These are phyloP conservation scores for Orientallactaga bullata DNA, from an alignment of 2,113 vertebrate genomes.

Conservation along the genomic window DNA sequence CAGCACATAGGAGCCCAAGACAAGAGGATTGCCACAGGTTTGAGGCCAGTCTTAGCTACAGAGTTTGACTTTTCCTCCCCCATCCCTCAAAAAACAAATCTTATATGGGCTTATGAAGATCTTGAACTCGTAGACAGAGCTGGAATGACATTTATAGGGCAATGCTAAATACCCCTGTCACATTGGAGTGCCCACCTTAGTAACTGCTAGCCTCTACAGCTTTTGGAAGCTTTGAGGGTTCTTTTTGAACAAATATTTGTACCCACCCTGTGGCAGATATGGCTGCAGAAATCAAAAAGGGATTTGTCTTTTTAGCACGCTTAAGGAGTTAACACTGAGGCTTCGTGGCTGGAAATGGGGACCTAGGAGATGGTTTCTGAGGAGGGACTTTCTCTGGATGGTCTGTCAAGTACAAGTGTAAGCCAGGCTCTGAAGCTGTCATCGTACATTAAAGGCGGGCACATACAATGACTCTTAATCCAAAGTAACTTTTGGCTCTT, in stretches of 20 bases:
- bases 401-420: not conserved
- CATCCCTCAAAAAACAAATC: not conserved
- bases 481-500: slow-evolving; percentile 43
- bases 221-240: not conserved
- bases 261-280: not conserved
- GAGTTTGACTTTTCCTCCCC: not conserved
- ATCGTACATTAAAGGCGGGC: slow-evolving; percentile 68
- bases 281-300: slow-evolving; percentile 19
- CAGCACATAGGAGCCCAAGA: not conserved
- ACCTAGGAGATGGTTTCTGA: not conserved
- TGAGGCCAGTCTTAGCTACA: not conserved
- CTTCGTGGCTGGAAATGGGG: not conserved
- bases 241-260: not conserved
- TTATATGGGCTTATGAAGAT: not conserved
- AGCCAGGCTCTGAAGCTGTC: slow-evolving; percentile 57
- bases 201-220: not conserved
- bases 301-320: not conserved
- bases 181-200: not conserved
- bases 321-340: not conserved
- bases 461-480: slow-evolving; percentile 56
- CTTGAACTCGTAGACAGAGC: not conserved
- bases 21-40: not conserved
- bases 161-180: not conserved
- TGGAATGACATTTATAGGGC: not conserved
- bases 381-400: not conserved